These are phyloP conservation scores for Psittacula derbiana DNA, from an alignment of 2,797 vertebrate species.

Conservation along the genomic window DNA sequence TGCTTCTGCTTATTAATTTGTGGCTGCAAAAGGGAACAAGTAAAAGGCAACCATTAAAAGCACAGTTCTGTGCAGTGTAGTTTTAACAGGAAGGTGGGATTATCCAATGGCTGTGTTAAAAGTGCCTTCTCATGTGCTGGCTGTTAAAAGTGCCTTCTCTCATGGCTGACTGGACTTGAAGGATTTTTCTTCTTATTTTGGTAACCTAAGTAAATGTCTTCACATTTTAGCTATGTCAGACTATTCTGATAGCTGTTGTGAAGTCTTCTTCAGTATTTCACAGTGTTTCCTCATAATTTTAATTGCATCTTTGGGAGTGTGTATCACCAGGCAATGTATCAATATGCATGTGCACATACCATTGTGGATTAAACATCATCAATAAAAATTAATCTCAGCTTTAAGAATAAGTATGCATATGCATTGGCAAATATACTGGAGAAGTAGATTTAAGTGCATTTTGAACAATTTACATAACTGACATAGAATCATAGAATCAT, in stretches of 20 bases:
- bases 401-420: neutral
- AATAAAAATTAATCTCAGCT: neutral
- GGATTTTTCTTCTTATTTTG: neutral
- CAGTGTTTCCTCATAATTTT: neutral
- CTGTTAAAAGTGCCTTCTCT: neutral
- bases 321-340: neutral
- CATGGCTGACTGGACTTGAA: neutral
- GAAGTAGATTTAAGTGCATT: neutral
- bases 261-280: neutral
- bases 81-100: neutral
- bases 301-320: neutral
- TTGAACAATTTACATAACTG: neutral
- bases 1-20: conserved; percentile 19
- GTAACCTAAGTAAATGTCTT: neutral
- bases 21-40: conserved; percentile 9
- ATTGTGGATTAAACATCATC: neutral
- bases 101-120: neutral
- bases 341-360: neutral
- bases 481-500: neutral
- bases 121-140: neutral
- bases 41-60: neutral
- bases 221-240: neutral
- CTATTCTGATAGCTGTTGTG: neutral
- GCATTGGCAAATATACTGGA: neutral
- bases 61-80: neutral